These are phyloP conservation scores for Ochotona princeps DNA, from an alignment of 2,113 vertebrate genomes.

Conservation along the genomic window DNA sequence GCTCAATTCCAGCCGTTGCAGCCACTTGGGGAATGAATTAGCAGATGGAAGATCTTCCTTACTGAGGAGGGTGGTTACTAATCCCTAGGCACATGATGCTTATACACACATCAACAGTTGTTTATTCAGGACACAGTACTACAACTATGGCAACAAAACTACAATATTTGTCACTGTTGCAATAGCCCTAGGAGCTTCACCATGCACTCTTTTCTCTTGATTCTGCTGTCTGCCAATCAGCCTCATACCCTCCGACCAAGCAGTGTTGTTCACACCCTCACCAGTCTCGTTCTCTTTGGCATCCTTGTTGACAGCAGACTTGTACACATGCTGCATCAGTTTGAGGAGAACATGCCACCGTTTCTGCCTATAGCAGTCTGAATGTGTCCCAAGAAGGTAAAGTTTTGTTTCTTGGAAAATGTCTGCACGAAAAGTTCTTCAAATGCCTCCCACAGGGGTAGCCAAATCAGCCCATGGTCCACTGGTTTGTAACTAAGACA, in stretches of 20 bases:
- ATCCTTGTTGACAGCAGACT: conserved; percentile 92
- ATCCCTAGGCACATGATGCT: too few relatives aligned
- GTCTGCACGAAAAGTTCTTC: conserved; percentile 97
- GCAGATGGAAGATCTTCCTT: too few relatives aligned
- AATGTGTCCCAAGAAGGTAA: conserved; percentile 96
- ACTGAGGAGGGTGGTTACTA: neutral
- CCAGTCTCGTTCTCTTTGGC: conserved; percentile 90
- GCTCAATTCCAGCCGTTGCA: too few relatives aligned
- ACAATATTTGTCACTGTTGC: neutral
- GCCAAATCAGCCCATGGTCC: conserved; percentile 94
- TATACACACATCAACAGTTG: neutral
- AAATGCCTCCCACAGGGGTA: conserved; percentile 95
- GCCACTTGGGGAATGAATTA: too few relatives aligned
- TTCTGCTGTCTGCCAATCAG: neutral
- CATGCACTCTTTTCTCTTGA: neutral
- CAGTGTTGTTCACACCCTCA: conserved; percentile 74
- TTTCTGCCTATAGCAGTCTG: conserved; percentile 97
- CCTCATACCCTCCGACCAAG: too few relatives aligned
- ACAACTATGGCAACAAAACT: neutral
- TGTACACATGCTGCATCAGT: conserved; percentile 97
- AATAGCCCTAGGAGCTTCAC: neutral
- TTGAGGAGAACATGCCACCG: conserved; percentile 96
- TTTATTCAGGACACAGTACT: neutral
- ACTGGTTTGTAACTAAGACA: conserved; percentile 95
- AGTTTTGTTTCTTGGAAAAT: conserved; percentile 97